Base-by-base conservation (phyloP, 2,113 vertebrate species). In the Trematomus loennbergii region DNA sequence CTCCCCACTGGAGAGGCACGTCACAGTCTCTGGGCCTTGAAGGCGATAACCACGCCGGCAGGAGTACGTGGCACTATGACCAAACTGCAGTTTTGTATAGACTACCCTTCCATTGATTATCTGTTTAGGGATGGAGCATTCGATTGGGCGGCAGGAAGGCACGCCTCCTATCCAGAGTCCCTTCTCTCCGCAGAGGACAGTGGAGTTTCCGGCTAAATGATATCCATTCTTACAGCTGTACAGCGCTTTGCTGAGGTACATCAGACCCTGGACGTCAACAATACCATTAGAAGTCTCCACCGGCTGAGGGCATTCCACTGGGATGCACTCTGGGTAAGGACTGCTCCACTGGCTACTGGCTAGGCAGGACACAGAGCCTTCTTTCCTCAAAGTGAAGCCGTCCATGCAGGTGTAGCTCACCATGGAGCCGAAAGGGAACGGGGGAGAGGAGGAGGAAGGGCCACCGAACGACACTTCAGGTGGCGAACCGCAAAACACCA, bases 251-350 rank as follows among this genome's bases (percentile, higher is more conserved):
- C 97, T 99, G 67, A 99, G 97, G 85, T 98, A 99, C 84, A 97
- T 97, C 60, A 99, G 95, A n/a, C 98, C 98, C 84, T 99, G 98
- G 8, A 98, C 97, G 22, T 99, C 97, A 3, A 98, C 95, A 72
- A 99, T 97, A 18, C 98, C 97, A 0, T 98, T 95, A 33, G 84
- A 91, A 82, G 98, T 95, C 93, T 98, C 97, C 79, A 96, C 96
- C 9, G 98, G 98, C 2, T 99, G 98, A 4, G 96, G 96, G 46
- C 98, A 99, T 82, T 99, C 98, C 6, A 99, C 96, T 0, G 98
- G 96, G 72, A 96, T 92, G 70, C 98, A 99, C 82, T 97, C 96
- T 61, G 98, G 98, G 88, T 96, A 84, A 7, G 97, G 96, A 16
- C 79, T 83, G 72, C 96, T 97, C 98, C 98, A 99, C 9, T 89